Evolutionary conservation across 2,113 vertebrate genomes (phyloP).

Genomic region (Petrocephalus microphthalmus): DNA sequence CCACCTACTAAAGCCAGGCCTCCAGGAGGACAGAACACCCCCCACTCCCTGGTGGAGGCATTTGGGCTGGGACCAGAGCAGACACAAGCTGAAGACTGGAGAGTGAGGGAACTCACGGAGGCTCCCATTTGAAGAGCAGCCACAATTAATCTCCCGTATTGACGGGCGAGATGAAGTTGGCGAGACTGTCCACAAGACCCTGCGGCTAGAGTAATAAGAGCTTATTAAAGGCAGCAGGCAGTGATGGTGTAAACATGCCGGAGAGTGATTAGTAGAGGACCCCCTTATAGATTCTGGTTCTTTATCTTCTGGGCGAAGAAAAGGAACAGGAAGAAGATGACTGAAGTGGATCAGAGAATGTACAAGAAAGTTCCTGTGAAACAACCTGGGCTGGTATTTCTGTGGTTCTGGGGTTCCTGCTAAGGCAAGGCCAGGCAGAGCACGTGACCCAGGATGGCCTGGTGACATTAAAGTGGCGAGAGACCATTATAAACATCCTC

Average conservation of each 20-base stretch:
- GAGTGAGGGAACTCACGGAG: neutral
- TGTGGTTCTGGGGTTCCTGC: neutral
- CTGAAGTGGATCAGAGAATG: neutral
- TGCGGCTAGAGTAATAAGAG: neutral
- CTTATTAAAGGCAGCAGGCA: constrained; percentile 11
- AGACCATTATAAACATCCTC: neutral
- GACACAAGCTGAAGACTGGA: neutral
- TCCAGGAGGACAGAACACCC: neutral
- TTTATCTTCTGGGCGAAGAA: neutral
- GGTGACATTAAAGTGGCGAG: neutral
- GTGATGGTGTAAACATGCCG: neutral
- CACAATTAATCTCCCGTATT: neutral
- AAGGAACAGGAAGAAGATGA: neutral
- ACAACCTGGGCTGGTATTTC: neutral
- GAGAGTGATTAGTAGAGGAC: neutral
- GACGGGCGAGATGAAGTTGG: neutral
- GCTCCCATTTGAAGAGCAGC: neutral
- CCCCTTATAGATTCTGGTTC: neutral
- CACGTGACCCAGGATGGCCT: neutral
- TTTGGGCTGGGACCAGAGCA: neutral
- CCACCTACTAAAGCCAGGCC: neutral
- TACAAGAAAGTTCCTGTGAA: neutral
- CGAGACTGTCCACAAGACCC: neutral
- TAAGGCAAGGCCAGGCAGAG: neutral
- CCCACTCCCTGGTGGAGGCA: neutral